Evolutionary conservation across 1,140 invertebrate genomes (phyloP), one percentile per base, ranked within the genome.

Genomic region (Acromyrmex heyeri): DNA sequence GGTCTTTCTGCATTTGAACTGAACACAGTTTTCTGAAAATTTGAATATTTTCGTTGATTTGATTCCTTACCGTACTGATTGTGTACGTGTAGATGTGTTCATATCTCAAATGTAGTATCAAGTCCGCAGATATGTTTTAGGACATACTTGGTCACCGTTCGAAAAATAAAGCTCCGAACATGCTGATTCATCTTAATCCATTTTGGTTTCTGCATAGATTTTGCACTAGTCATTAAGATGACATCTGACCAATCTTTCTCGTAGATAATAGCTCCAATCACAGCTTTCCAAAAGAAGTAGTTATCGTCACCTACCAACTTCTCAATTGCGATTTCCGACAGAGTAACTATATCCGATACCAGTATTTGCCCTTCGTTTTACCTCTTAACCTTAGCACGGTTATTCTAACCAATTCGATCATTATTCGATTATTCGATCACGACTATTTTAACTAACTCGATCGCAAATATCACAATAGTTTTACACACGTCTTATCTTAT

Each of bases 1-100:
- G 30, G 16, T 67, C 34, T 67, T 67, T 34, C 8, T 38, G 27
- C 64, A 38, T 34, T 38, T 12, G 30, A 67, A 67, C 18, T 18
- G 18, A 67, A 12, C 64, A 67, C 64, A 67, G 8, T 34, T 67
- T 67, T 8, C 64, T 34, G 18, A 67, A 67, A 67, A 67, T 67
- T 38, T 8, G 24, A 16, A 67, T 27, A 67, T 67, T 67, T 67
- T 38, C 16, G 34, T 34, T 67, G 30, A 67, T 67, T 67, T 24
- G 24, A 24, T 24, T 24, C 24, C 30, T 30, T 30, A 38, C 30
- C 18, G 18, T 67, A 67, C 4, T 67, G 30, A 21, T 67, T 38
- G 12, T 67, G 30, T 8, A 67, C 24, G 0, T 24, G 1, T 24
- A 24, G 18, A 38, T 67, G 38, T 1, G 64, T n/a, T 30, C 64